These are phyloP conservation scores for Piprites chloris DNA, from an alignment of 2,113 vertebrate species.

Conservation along the genomic window DNA sequence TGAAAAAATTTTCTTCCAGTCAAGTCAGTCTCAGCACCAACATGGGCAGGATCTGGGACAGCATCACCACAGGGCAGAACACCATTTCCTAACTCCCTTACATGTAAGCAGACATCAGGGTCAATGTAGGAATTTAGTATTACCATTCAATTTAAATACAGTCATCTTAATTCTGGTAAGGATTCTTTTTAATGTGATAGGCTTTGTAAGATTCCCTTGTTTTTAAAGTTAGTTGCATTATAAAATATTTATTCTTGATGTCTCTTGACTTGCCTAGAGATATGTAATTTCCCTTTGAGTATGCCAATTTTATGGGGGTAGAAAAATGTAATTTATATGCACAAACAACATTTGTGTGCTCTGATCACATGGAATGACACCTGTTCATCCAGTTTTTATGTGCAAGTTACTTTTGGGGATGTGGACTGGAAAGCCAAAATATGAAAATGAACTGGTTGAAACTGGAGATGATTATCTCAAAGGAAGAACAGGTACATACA, in stretches of 20 bases:
- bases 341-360: not conserved
- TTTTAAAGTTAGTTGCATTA: not conserved
- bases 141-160: not conserved
- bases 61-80: not conserved
- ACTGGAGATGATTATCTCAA: not conserved
- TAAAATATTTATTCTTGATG: not conserved
- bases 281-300: not conserved
- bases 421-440: not conserved
- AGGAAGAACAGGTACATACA: not conserved
- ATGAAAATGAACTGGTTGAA: not conserved
- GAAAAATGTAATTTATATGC: not conserved
- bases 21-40: not conserved
- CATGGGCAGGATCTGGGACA: not conserved
- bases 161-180: not conserved
- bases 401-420: not conserved
- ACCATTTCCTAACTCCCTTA: not conserved
- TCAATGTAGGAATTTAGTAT: not conserved
- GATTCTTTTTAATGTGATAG: not conserved
- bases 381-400: not conserved
- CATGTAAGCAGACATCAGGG: not conserved
- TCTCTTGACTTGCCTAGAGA: not conserved
- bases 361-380: not conserved
- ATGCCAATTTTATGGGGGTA: not conserved
- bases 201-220: not conserved
- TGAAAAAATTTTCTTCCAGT: not conserved